phyloP scores from a whole-genome alignment of 1,140 invertebrate genomes.

The Tigriopus japonicus region DNA sequence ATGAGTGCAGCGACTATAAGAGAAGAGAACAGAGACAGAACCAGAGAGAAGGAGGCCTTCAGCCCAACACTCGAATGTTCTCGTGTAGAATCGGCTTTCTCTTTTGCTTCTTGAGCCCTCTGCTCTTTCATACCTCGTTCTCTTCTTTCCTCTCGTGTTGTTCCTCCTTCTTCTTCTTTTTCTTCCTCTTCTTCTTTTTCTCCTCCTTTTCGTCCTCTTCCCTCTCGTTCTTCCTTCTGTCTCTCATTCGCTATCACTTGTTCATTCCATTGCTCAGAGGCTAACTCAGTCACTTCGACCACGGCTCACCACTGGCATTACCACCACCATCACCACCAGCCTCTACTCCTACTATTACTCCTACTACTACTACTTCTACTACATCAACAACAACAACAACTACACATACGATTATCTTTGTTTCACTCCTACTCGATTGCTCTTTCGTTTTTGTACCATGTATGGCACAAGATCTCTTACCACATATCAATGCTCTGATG shows the following conservation, averaged over 20 bases:
- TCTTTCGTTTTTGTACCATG: too few species aligned
- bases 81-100: not conserved
- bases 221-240: not conserved
- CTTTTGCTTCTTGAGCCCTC: not conserved
- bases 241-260: not conserved
- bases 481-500: too few species aligned
- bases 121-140: not conserved
- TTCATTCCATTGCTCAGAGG: not conserved
- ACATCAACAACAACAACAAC: not conserved
- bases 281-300: not conserved
- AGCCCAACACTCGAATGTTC: not conserved
- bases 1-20: too few species aligned
- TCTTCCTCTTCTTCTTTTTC: slow-evolving; percentile 1
- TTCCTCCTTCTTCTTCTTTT: not conserved
- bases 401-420: not conserved
- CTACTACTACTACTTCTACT: not conserved
- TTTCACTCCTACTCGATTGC: too few species aligned
- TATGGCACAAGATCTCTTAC: too few species aligned
- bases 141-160: slow-evolving; percentile 16
- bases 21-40: too few species aligned
- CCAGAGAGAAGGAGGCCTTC: too few species aligned
- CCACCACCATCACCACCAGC: not conserved
- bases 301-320: not conserved
- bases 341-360: not conserved
- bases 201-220: too few species aligned